Conservation (phyloP, 2,113 vertebrate species). For the Gambusia holbrooki region DNA sequence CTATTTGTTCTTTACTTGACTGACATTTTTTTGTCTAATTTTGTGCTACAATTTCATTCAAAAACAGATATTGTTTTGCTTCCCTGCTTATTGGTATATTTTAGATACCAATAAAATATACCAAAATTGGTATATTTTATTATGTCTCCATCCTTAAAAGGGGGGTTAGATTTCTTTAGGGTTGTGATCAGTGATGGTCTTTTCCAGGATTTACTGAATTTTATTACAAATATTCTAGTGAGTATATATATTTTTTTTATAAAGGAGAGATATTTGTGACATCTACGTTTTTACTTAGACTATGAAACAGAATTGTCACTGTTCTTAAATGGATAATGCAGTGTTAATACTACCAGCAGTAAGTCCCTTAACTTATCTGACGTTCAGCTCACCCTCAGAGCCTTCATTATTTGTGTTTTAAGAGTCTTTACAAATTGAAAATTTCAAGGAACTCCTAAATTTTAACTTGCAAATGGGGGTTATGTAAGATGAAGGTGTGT, state of each 20-base stretch:
- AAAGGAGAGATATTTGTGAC: neutral
- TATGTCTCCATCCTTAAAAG: neutral
- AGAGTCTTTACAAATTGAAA: neutral
- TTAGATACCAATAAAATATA: neutral
- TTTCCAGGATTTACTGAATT: too few species aligned
- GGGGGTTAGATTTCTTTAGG: neutral
- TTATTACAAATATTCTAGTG: too few species aligned
- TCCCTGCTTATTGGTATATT: neutral
- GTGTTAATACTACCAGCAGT: constrained; percentile 40
- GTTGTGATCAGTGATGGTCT: too few species aligned
- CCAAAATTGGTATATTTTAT: neutral
- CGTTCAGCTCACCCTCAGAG: neutral
- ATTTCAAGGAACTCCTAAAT: constrained; percentile 1
- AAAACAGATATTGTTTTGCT: too few species aligned
- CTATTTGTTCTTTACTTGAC: neutral
- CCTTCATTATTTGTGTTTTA: neutral
- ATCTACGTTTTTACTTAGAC: neutral
- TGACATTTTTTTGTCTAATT: neutral
- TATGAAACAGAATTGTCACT: neutral
- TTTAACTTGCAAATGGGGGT: constrained; percentile 13
- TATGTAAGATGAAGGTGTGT: constrained; percentile 29
- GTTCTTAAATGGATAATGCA: constrained; percentile 17
- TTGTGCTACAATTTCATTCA: too few species aligned
- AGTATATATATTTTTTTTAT: neutral
- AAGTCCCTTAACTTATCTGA: constrained; percentile 2